Percentiles rank a stretch among this genome's conserved stretches.
phyloP scores from a whole-genome alignment of 2,888 invertebrate species.

The Malthinus seriepunctatus region DNA sequence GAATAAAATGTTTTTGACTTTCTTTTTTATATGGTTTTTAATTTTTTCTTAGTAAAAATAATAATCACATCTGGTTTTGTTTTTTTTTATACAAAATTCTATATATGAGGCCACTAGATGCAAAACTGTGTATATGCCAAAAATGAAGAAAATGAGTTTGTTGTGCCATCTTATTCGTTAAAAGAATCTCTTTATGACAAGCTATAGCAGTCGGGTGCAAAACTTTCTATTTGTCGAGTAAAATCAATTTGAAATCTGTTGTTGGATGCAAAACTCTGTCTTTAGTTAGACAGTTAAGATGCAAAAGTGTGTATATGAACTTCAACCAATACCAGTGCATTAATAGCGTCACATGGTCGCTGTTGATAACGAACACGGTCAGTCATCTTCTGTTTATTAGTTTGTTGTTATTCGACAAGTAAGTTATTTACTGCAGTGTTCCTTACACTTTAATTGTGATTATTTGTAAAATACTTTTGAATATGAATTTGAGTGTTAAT shows the following conservation, averaged over 20 bases:
- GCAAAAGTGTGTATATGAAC: background rate
- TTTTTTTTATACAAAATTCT: too few relatives aligned
- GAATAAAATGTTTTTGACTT: too few relatives aligned
- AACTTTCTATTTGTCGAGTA: background rate
- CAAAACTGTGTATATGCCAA: constrained; percentile 12
- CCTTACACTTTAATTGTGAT: background rate
- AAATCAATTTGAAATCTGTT: background rate
- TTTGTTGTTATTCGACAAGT: background rate
- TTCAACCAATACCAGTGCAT: background rate
- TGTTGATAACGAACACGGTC: background rate
- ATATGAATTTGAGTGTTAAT: background rate
- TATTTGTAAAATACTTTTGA: too few relatives aligned
- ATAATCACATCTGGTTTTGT: too few relatives aligned
- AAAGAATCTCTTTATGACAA: background rate
- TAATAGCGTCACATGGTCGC: background rate
- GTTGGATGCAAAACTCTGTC: background rate
- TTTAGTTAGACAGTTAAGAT: background rate
- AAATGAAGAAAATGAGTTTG: background rate
- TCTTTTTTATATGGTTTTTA: too few relatives aligned
- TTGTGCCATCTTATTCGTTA: background rate
- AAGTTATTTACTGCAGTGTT: background rate
- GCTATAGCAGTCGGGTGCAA: background rate
- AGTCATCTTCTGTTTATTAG: background rate
- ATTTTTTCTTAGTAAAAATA: too few relatives aligned
- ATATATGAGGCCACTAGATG: constrained; percentile 1